A percentile compares a stretch with the other conserved stretches of the same genome.
Evolutionary conservation across 2,113 vertebrate species (phyloP).

Genomic region (Sinocyclocheilus maitianheensis): DNA sequence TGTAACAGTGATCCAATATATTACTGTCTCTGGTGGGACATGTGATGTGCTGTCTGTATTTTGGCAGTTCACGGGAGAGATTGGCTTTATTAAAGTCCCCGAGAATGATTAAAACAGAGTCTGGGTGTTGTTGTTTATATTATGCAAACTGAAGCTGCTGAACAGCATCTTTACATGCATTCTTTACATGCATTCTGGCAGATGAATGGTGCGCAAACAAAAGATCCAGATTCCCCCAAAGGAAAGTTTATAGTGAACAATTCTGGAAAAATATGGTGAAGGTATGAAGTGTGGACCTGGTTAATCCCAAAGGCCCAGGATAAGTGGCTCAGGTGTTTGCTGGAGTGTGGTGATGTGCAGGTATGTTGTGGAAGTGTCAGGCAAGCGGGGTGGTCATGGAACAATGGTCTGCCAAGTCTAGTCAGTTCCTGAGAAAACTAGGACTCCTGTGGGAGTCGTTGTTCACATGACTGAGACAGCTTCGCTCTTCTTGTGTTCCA

Average conservation of each 20-base stretch:
- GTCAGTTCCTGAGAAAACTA: slow-evolving; percentile 3
- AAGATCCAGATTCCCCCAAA: slow-evolving; percentile 6
- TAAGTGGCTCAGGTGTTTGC: slow-evolving; percentile 15
- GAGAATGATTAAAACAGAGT: no score
- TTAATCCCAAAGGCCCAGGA: slow-evolving; percentile 4
- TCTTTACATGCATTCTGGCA: slow-evolving; percentile 15
- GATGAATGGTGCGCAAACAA: slow-evolving; percentile 6
- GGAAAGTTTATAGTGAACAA: neutral
- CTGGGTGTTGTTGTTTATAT: no score
- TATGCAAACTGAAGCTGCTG: neutral
- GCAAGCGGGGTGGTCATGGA: slow-evolving; percentile 20
- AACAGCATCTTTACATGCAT: slow-evolving; percentile 14
- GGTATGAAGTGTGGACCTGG: neutral
- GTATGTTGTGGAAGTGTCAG: neutral
- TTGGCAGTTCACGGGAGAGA: no score
- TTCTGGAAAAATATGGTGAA: neutral
- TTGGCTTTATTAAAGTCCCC: no score
- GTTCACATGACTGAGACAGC: neutral
- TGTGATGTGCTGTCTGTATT: no score
- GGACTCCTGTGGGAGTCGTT: slow-evolving; percentile 1
- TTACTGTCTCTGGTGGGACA: no score
- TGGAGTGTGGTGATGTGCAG: neutral
- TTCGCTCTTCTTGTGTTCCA: neutral
- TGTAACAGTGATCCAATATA: no score
- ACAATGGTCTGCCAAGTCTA: slow-evolving; percentile 17